Evolutionary conservation across 2,888 invertebrate species (phyloP).

Genomic region (Sminthurides aquaticus): DNA sequence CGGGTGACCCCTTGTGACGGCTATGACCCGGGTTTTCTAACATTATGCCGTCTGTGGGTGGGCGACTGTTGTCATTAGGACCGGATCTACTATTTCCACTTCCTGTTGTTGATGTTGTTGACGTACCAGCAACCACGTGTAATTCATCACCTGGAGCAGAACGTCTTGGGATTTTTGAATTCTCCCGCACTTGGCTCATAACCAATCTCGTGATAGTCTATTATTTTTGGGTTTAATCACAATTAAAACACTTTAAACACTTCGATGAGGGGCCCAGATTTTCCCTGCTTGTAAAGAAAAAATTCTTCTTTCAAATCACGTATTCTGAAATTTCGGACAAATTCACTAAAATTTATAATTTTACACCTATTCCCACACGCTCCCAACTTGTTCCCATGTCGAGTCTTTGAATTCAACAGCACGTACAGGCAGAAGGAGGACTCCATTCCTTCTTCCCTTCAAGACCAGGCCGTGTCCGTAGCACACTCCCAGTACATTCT

Average conservation of each 20-base stretch:
- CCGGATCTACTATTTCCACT: too few species aligned
- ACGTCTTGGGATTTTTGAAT: constrained; percentile 27
- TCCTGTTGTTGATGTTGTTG: too few species aligned
- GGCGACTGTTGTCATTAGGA: too few species aligned
- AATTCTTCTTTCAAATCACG: not conserved
- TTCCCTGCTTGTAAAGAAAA: not conserved
- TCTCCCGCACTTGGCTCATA: constrained; percentile 40
- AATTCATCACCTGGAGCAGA: constrained; percentile 13
- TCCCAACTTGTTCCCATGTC: constrained; percentile 3
- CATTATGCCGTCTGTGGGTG: not conserved
- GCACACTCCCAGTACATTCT: too few species aligned
- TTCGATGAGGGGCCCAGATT: not conserved
- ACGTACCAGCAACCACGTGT: constrained; percentile 11
- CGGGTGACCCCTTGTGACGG: not conserved
- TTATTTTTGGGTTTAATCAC: not conserved
- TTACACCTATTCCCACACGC: not conserved
- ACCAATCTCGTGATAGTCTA: constrained; percentile 14
- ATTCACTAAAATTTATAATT: not conserved
- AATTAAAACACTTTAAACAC: not conserved
- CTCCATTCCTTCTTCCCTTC: not conserved
- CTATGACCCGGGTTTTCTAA: not conserved
- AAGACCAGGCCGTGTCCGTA: too few species aligned
- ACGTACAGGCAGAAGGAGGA: not conserved
- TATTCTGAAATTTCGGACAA: not conserved
- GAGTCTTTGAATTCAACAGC: not conserved